phyloP scores from a whole-genome alignment of 2,888 invertebrate genomes.

The Agrilus biguttatus region DNA sequence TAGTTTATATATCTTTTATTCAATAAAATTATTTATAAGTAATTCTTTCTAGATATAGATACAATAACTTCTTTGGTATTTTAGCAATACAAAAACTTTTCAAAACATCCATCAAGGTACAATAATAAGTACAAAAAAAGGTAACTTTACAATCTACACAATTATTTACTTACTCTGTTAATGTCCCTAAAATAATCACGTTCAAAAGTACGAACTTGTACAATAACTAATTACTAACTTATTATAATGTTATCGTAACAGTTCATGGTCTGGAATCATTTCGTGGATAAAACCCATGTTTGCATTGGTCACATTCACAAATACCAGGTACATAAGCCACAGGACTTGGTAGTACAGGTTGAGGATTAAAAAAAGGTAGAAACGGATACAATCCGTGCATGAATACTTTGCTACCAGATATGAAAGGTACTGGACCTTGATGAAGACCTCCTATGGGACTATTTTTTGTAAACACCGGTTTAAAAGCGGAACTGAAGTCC shows the following conservation, averaged over 20 bases:
- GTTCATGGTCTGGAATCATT: constrained; percentile 17
- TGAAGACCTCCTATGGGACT: constrained; percentile 11
- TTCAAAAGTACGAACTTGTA: too few relatives aligned
- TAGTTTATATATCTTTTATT: too few relatives aligned
- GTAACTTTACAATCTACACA: too few relatives aligned
- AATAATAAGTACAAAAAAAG: too few relatives aligned
- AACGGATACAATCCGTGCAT: constrained; percentile 33
- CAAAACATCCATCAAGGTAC: too few relatives aligned
- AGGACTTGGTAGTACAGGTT: constrained; percentile 28
- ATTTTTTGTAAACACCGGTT: constrained; percentile 21
- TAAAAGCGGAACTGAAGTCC: constrained; percentile 24
- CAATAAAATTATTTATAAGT: too few relatives aligned
- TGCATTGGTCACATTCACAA: constrained; percentile 32
- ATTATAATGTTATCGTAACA: not conserved
- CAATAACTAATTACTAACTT: too few relatives aligned
- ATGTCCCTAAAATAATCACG: too few relatives aligned
- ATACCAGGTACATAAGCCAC: constrained; percentile 30
- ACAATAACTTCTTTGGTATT: too few relatives aligned
- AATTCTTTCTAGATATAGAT: too few relatives aligned
- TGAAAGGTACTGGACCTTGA: constrained; percentile 22
- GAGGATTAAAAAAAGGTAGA: constrained; percentile 29
- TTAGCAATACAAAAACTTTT: too few relatives aligned
- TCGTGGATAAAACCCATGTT: constrained; percentile 22
- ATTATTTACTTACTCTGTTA: too few relatives aligned
- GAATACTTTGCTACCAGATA: constrained; percentile 26